Percentiles rank a stretch among this genome's conserved stretches.
phyloP scores from a whole-genome alignment of 2,797 vertebrate species.

The Eurystomus glaucurus region DNA sequence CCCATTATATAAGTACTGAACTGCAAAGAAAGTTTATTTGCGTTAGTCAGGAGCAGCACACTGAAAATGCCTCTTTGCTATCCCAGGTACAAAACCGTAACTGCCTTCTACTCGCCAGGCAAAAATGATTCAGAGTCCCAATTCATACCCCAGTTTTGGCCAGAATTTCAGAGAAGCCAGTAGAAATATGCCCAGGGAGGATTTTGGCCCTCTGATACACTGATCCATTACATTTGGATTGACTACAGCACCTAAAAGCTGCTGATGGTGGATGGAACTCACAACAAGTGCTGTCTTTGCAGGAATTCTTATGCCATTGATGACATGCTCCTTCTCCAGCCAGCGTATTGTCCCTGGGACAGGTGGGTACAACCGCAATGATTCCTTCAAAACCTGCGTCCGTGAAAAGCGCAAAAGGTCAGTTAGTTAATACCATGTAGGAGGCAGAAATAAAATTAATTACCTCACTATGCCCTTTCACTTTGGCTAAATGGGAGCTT shows the following conservation, averaged over 20 bases:
- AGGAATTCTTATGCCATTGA: constrained; percentile 86
- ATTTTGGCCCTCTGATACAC: neutral
- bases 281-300: constrained; percentile 78
- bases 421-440: neutral
- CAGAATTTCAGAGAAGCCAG: neutral
- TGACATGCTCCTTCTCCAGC: constrained; percentile 81
- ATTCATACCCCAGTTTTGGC: neutral
- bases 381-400: constrained; percentile 92
- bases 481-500: neutral
- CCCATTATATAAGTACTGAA: constrained; percentile 85
- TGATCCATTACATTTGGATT: neutral
- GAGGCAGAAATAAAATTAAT: neutral
- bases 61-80: neutral
- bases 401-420: neutral
- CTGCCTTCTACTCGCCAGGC: neutral
- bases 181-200: neutral
- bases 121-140: neutral
- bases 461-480: neutral
- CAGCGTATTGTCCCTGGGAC: constrained; percentile 87
- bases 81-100: neutral
- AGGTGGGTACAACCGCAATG: constrained; percentile 89
- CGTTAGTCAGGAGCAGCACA: neutral
- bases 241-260: neutral
- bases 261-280: constrained; percentile 55
- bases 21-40: constrained; percentile 75